Base-by-base conservation (phyloP, 2,888 invertebrate species). In the Torymus auratus region DNA sequence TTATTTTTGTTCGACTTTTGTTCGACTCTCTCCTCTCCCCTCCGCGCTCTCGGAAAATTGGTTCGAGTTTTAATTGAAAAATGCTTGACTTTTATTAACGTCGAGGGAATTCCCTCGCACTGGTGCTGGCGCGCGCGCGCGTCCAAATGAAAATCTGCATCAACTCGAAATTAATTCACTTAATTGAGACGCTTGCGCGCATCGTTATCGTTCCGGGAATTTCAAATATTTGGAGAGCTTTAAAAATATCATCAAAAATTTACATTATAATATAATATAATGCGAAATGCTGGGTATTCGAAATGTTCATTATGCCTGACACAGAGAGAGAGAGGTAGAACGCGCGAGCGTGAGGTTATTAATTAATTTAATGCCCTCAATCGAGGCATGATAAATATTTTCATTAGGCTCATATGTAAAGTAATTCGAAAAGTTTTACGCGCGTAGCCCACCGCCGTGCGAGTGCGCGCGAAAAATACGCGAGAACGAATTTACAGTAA, bases 151-250 rank as follows among this genome's bases (percentile, higher is more conserved):
- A 83, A 83, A 83, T 83, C 75, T 81, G 78, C 73, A 78, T 78
- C 74, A 81, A 78, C 69, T 83, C 72, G 72, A 83, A 83, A 81
- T 83, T 83, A 81, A 83, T 83, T 78, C 73, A 75, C 67, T 83
- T 81, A 69, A 83, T 83, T 83, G 81, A 83, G 83, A 80, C 75
- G 78, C 75, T 65, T 55, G 61, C 78, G 65, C 78, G 68, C 73
- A 80, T 73, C 73, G 76, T 73, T 78, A 70, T 76, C 12, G 41
- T 10, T 28, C 67, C 5, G 20, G 55, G 72, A 79, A 82, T 82
- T 76, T 69, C 69, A 76, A 68, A 76, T 76, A 72, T 79, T 79
- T 73, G 13, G 28, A 71, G n/a, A 62, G 28, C 41, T 70, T 75
- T 62, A 78, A 82, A 82, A 82, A 75, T 82, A 78, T 78, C 72